Conservation (phyloP, 1,140 invertebrate genomes). For the Drosophila cardini region DNA sequence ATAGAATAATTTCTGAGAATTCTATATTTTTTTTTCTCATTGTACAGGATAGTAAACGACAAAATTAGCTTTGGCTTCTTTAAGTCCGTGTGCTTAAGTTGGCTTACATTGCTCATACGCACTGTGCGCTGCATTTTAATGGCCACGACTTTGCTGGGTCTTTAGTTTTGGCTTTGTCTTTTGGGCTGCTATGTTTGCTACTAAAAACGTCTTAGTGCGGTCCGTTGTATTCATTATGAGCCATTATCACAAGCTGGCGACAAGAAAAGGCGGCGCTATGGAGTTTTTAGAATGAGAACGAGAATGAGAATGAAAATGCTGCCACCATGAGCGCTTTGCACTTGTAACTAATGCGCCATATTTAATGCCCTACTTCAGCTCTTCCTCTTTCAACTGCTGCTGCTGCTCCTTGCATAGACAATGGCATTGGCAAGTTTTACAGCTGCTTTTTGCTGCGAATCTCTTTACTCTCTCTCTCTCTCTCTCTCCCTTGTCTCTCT, state of each 20-base stretch:
- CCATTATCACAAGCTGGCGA: slow-evolving; percentile 82
- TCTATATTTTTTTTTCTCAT: background rate
- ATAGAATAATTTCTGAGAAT: too few species aligned
- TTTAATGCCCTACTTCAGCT: slow-evolving; percentile 57
- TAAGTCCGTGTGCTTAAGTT: slow-evolving; percentile 7
- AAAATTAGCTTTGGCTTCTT: slow-evolving; percentile 16
- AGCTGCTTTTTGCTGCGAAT: slow-evolving; percentile 45
- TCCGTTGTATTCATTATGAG: slow-evolving; percentile 76
- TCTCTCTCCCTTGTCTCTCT: background rate
- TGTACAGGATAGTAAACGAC: background rate
- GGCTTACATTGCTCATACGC: slow-evolving; percentile 43
- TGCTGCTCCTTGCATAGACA: slow-evolving; percentile 57
- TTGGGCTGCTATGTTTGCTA: background rate
- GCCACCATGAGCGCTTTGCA: slow-evolving; percentile 63
- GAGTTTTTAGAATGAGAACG: background rate
- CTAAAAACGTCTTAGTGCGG: slow-evolving; percentile 67
- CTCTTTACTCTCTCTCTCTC: background rate
- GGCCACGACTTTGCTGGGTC: slow-evolving; percentile 23
- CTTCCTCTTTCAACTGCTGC: slow-evolving; percentile 2
- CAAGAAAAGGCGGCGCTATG: slow-evolving; percentile 53
- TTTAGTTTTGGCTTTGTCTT: slow-evolving; percentile 23
- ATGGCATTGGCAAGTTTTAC: slow-evolving; percentile 73
- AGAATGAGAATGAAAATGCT: slow-evolving; percentile 27
- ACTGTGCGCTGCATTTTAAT: slow-evolving; percentile 50
- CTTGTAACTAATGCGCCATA: slow-evolving; percentile 77